Base-by-base conservation (phyloP, 1,140 invertebrate genomes). In the Lethrus apterus region DNA sequence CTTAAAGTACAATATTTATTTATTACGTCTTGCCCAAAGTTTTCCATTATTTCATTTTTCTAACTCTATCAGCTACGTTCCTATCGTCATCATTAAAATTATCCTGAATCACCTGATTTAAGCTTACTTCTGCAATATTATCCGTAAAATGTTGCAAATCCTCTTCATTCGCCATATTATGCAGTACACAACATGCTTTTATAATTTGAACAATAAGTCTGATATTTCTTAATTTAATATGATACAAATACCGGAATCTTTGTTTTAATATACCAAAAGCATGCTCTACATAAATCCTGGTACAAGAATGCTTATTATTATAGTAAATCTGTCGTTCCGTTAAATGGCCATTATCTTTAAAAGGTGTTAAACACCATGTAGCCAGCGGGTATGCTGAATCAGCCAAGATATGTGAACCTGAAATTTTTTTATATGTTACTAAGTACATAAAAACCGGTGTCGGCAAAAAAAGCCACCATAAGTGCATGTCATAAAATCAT, bases 201-300 rank as follows among this genome's bases (percentile, higher is more conserved):
- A 44, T 19, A 5, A 33, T 20, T 33, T 26, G 43, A 33, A 14
- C 2, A 17, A 44, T 44, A 10, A 32, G 13, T 34, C 29, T 15
- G 5, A 21, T 42, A 11, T 26, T 26, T 9, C 17, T 13, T 13
- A 42, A 10, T 26, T 42, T 29, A n/a, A 42, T 15, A 26, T 26
- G 13, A 26, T 42, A 26, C 20, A 44, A 44, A 26, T 33, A 33
- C 19, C 31, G n/a, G 33, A 44, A 44, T 32, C 43, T n/a, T 5
- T 18, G 10, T 19, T 44, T 44, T 13, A 44, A 17, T 33, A 44
- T 9, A 33, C 29, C 43, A 34, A 44, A 44, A 20, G 43, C 7
- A 15, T 33, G 26, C 33, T 44, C 43, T 33, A 44, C 21, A 7
- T 13, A 13, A 9, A 32, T 18, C 19, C 43, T 11, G 4, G 30